Evolutionary conservation across 1,140 invertebrate genomes (phyloP), one percentile per base, ranked within the genome.

Genomic region (Subanguina moxae): DNA sequence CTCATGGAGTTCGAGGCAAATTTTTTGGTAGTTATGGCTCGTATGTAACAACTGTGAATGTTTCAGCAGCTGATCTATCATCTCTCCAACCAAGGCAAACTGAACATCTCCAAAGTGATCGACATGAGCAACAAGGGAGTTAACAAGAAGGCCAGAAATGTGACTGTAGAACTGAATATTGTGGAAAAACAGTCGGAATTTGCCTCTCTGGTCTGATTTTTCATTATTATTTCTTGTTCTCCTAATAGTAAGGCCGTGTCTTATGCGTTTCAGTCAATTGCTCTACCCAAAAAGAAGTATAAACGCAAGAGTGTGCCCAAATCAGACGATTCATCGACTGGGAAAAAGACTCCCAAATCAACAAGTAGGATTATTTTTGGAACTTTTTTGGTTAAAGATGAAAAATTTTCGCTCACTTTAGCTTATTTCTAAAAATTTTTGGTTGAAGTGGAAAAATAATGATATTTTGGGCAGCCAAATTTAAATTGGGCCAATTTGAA

Each of bases 1-100:
- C 27, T 71, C 23, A 25, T 71, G 57, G 69, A 71, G 32, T 43
- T 71, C 1, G 38, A 62, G 28, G 69, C 72, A 21, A 62, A 9
- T 8, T 67, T 43, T 28, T 62, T 28, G 56, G 43, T 27, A 66
- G 23, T 52, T 7, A 15, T 8, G 8, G 3, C 48, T 21, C 3
- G 15, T 1, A 45, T 32, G 30, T 25, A 28, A 59, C 23, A 65
- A 17, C 7, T 56, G 17, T 21, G 25, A 17, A 62, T 42, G 5
- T 25, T 42, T 61, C 30, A 64, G 27, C 30, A 48, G 17, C 5
- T 57, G 25, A 45, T 11, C 25, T 15, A 32, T 19, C 17, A 57
- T 57, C n/a, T 57, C 21, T 27, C 27, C 28, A 65, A 57, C 5
- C 17, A 17, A 17, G 27, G 0, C 23, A 52, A 52, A 15, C 23